phyloP scores from a whole-genome alignment of 2,888 invertebrate genomes.

The Eilema caniola region DNA sequence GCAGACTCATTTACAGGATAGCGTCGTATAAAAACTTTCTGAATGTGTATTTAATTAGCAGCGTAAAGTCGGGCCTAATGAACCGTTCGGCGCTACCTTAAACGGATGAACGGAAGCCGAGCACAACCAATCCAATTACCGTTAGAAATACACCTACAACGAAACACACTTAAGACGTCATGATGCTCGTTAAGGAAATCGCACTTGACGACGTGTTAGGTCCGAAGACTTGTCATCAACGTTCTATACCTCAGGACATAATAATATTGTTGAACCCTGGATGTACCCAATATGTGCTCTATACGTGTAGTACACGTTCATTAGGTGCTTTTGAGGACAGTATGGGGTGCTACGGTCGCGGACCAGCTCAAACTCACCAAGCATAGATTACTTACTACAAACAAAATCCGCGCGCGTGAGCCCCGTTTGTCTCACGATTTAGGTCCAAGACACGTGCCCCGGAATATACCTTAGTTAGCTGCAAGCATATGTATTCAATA shows the following conservation, averaged over 20 bases:
- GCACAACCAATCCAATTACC: conserved; percentile 79
- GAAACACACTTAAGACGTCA: conserved; percentile 80
- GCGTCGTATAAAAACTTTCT: conserved; percentile 52
- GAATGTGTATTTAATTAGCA: conserved; percentile 76
- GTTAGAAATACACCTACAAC: conserved; percentile 76
- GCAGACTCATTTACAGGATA: conserved; percentile 21
- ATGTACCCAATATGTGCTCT: too few species aligned
- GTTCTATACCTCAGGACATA: conserved; percentile 24
- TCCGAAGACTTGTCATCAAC: conserved; percentile 50
- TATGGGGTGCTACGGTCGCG: too few species aligned
- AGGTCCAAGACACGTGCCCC: too few species aligned
- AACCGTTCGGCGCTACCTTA: conserved; percentile 77
- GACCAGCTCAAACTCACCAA: too few species aligned
- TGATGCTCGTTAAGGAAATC: conserved; percentile 70
- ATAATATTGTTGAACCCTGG: too few species aligned
- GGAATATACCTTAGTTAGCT: too few species aligned
- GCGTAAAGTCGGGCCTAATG: conserved; percentile 77
- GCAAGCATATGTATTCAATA: too few species aligned
- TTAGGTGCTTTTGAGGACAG: too few species aligned
- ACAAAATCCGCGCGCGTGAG: too few species aligned
- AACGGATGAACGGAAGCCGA: conserved; percentile 82
- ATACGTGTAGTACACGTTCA: too few species aligned
- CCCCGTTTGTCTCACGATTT: too few species aligned
- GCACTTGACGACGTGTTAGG: conserved; percentile 59
- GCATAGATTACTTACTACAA: too few species aligned